These are phyloP conservation scores for Chrysotoxum bicinctum DNA, from an alignment of 2,888 invertebrate species.

Conservation along the genomic window DNA sequence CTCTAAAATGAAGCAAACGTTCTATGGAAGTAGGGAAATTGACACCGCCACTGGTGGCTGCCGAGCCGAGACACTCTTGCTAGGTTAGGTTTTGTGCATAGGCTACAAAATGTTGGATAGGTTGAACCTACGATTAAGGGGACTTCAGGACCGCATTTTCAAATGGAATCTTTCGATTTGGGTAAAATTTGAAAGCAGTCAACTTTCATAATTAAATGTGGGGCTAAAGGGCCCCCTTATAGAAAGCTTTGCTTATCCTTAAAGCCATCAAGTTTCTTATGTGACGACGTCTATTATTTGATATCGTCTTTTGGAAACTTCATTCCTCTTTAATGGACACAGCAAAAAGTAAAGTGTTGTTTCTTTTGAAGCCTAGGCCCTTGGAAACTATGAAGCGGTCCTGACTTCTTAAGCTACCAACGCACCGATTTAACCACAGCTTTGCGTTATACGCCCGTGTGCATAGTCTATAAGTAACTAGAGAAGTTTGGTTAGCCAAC, in stretches of 20 bases:
- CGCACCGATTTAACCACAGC: conserved; percentile 15
- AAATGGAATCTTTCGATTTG: background rate
- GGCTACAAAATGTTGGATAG: background rate
- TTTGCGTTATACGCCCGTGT: conserved; percentile 30
- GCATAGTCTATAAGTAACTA: conserved; percentile 53
- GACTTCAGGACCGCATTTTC: conserved; percentile 1
- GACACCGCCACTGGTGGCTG: conserved; percentile 30
- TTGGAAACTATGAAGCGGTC: background rate
- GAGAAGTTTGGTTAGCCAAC: conserved; percentile 58
- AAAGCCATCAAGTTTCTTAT: too few species aligned
- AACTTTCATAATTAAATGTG: background rate
- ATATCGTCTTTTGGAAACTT: too few species aligned
- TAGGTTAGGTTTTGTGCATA: conserved; percentile 24
- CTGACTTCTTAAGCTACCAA: background rate
- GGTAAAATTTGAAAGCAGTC: too few species aligned
- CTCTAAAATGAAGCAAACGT: conserved; percentile 23
- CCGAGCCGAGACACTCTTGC: conserved; percentile 1
- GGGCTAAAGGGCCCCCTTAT: too few species aligned
- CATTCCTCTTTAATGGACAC: too few species aligned
- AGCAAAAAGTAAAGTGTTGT: background rate
- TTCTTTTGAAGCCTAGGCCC: background rate
- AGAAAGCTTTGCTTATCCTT: too few species aligned
- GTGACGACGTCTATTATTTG: too few species aligned
- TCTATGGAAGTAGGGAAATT: conserved; percentile 47
- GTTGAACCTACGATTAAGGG: conserved; percentile 12